phyloP scores from a whole-genome alignment of 2,888 invertebrate genomes.

The Cyrtodaria siliqua region DNA sequence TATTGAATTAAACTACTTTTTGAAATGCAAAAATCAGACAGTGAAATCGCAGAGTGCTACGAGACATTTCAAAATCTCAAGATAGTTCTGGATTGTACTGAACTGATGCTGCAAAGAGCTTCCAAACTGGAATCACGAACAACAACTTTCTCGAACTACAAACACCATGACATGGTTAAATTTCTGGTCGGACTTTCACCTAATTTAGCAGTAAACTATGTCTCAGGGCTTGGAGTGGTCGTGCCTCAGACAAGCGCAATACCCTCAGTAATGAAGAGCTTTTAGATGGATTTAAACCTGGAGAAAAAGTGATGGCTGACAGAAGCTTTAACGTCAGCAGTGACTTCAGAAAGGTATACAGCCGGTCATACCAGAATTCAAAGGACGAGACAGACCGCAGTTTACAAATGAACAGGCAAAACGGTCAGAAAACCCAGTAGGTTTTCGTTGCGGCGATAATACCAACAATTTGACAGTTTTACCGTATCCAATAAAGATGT shows the following conservation, averaged over 20 bases:
- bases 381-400: too few species aligned
- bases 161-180: conserved; percentile 33
- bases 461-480: too few species aligned
- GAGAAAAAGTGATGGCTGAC: conserved; percentile 44
- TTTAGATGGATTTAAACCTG: conserved; percentile 16
- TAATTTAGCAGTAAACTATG: conserved; percentile 48
- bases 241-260: conserved; percentile 51
- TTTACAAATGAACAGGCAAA: conserved; percentile 4
- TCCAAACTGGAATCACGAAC: conserved; percentile 39
- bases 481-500: too few species aligned
- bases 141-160: conserved; percentile 41
- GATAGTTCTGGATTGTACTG: conserved; percentile 52
- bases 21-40: conserved; percentile 35
- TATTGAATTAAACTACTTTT: too few species aligned
- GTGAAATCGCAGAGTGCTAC: conserved; percentile 27
- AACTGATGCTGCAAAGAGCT: conserved; percentile 38
- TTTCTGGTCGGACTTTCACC: conserved; percentile 48
- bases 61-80: conserved; percentile 13
- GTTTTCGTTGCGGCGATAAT: too few species aligned
- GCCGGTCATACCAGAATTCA: conserved; percentile 28
- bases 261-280: conserved; percentile 33
- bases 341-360: conserved; percentile 25
- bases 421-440: conserved; percentile 18
- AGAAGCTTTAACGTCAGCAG: conserved; percentile 23
- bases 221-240: conserved; percentile 45